Evolutionary conservation across 2,888 invertebrate genomes (phyloP).

Genomic region (Ecliptopera silaceata): DNA sequence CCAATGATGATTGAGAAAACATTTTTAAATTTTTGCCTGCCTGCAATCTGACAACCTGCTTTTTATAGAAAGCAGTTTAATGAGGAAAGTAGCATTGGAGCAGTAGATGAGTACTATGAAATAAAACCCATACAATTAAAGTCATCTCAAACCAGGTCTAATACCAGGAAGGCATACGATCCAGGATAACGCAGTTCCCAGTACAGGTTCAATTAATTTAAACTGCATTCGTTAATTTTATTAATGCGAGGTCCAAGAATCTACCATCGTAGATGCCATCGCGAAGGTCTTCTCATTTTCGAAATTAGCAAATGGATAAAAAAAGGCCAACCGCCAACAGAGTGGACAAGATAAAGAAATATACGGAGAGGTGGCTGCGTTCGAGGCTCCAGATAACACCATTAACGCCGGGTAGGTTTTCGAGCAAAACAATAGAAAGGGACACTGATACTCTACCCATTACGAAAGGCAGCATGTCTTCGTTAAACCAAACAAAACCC

Average conservation of each 20-base stretch:
- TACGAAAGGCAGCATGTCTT: conserved; percentile 36
- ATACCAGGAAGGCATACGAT: conserved; percentile 61
- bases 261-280: conserved; percentile 79
- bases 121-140: background rate
- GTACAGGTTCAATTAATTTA: conserved; percentile 78
- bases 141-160: conserved; percentile 30
- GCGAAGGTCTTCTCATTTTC: conserved; percentile 78
- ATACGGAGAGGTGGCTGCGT: conserved; percentile 82
- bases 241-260: conserved; percentile 75
- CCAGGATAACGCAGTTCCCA: conserved; percentile 68
- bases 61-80: too few relatives aligned
- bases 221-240: conserved; percentile 80
- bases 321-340: conserved; percentile 76
- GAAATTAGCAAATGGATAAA: conserved; percentile 82
- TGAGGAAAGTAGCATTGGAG: too few relatives aligned
- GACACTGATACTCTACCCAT: conserved; percentile 50
- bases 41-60: too few relatives aligned
- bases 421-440: conserved; percentile 71
- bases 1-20: too few relatives aligned
- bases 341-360: conserved; percentile 82
- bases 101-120: too few relatives aligned
- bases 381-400: conserved; percentile 80
- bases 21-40: too few relatives aligned
- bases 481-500: conserved; percentile 26
- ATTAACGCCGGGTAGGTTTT: conserved; percentile 78